Base-by-base conservation (phyloP, 2,113 vertebrate species). In the Arenaria interpres region DNA sequence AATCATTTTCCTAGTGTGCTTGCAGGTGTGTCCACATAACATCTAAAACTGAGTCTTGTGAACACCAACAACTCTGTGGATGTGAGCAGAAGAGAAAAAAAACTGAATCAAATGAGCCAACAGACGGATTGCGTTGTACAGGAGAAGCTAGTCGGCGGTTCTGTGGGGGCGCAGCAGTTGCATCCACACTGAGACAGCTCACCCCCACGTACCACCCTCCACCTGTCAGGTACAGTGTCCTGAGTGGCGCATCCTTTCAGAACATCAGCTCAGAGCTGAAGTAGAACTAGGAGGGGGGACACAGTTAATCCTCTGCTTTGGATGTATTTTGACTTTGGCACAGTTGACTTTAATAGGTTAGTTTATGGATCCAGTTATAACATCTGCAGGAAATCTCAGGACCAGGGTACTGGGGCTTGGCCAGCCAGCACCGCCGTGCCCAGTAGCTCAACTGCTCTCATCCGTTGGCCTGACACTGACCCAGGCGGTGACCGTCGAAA, bases 401-500 rank as follows among this genome's bases (percentile, higher is more conserved):
- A 63, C 28, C 27, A 51, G 33, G 51, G 7, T 21, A 27, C 2
- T 35, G 10, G 14, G 33, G 12, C 64, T 80, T 64, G 32, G 39
- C 20, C 35, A 56, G 46, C 9, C 39, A 46, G 45, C 20, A 6
- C 25, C 30, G 45, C 53, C 1, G 0, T 46, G 27, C 35, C 19
- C 80, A 77, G 76, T 30, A 71, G 27, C 63, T 57, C 12, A 8
- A 12, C n/a, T 59, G 30, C 22, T 46, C 35, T 59, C 46, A 22
- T 25, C 25, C n/a, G 2, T 8, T 45, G 22, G n/a, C 14, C 43
- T 59, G 9, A n/a, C 5, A 10, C 17, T 14, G 64, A 23, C 51
- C 71, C 9, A 18, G 32, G 7, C 4, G 3, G 28, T 0, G 1
- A n/a, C 0, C 89, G 37, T 3, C 51, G 46, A 75, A 87, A 82